Evolutionary conservation across 1,140 invertebrate species (phyloP), one percentile per base, ranked within the genome.

Genomic region (Trissolcus basalis): DNA sequence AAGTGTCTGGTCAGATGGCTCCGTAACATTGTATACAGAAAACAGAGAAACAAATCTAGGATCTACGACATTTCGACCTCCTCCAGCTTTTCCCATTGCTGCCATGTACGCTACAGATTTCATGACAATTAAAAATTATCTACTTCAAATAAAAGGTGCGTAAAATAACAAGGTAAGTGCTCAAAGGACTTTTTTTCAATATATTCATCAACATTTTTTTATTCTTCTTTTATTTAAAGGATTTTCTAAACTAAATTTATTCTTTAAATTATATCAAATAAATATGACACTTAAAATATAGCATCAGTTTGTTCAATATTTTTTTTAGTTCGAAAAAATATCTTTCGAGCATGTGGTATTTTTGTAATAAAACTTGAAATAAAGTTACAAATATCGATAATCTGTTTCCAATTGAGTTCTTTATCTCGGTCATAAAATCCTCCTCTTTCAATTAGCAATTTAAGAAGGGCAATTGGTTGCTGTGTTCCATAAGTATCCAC

Each of bases 401-500:
- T 89, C 77, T 92, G 92, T 83, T 96, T 97, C 95, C 96, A 97
- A 84, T 93, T 95, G 0, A 97, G 89, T 82, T 97, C 94, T 86
- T 96, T 96, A 11, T 93, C 94, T 55, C 95, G 87, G 87, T 96
- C 95, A 83, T 96, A 97, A 77, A 96, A 92, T 16, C 96, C 96
- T 70, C 93, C 93, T 77, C 92, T 91, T 86, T 97, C 96, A 47
- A 97, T 91, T 0, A 97, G 83, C 14, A 97, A 84, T 85, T 97
- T 97, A 0, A 98, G 86, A 6, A 97, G 83, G 0, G 96, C 96
- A 70, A 97, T 96, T 0, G 96, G 96, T 81, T 97, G 96, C 85
- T 97, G 96, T 0, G 95, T 97, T 0, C 96, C 96, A 82, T 97
- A 97, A 0, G 91, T 94, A 83, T 94, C 94, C 19, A 96, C 93